Percentiles rank a stretch among this genome's conserved stretches.
Evolutionary conservation across 2,888 invertebrate species (phyloP).

Genomic region (Coleophora flavipennella): DNA sequence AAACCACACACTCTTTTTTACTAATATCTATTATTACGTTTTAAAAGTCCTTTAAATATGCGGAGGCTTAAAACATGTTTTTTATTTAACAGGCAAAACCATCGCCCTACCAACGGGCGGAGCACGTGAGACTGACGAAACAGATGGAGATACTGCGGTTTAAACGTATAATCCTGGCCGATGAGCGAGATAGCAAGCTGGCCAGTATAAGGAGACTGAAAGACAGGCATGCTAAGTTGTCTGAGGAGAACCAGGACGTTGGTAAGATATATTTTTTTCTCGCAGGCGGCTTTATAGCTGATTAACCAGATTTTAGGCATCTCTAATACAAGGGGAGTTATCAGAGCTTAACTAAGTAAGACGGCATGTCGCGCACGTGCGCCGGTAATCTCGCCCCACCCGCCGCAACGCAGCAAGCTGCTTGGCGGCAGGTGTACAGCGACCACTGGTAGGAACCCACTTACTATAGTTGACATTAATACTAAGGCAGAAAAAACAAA

Average conservation of each 20-base stretch:
- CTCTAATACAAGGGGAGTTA: background rate
- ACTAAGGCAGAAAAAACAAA: too few species aligned
- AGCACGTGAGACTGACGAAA: constrained; percentile 76
- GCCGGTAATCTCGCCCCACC: too few species aligned
- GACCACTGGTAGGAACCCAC: too few species aligned
- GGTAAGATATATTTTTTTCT: constrained; percentile 49
- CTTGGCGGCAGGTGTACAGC: too few species aligned
- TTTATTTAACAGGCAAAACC: constrained; percentile 65
- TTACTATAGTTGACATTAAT: too few species aligned
- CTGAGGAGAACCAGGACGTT: constrained; percentile 79
- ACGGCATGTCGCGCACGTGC: too few species aligned
- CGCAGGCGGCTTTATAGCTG: background rate
- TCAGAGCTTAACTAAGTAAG: too few species aligned
- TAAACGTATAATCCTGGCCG: constrained; percentile 77
- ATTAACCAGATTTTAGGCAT: background rate
- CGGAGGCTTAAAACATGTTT: too few species aligned
- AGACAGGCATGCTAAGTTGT: constrained; percentile 73
- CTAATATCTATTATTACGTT: too few species aligned
- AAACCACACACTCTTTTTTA: too few species aligned
- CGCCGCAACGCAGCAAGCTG: too few species aligned
- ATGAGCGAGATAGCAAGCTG: constrained; percentile 78
- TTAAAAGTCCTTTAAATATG: too few species aligned
- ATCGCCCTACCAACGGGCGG: constrained; percentile 75
- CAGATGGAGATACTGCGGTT: constrained; percentile 80
- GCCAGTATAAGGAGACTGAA: constrained; percentile 76